A percentile compares a stretch with the other conserved stretches of the same genome.
Evolutionary conservation across 2,797 vertebrate species (phyloP).

Genomic region (Typhlichthys eigenmanni): DNA sequence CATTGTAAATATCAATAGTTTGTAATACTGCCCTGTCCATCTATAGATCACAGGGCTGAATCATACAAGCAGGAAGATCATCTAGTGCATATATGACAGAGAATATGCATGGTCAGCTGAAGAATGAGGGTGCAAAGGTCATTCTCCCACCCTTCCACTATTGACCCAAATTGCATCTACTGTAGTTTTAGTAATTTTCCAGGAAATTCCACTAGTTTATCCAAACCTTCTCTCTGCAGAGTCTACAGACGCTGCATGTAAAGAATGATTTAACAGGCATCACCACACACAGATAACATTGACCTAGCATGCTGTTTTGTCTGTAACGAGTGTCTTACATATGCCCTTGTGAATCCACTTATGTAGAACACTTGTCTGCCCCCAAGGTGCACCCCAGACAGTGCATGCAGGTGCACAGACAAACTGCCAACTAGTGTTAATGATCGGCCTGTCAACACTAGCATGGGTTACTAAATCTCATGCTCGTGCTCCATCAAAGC

Average conservation of each 20-base stretch:
- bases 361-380: conserved; percentile 70
- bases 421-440: conserved; percentile 72
- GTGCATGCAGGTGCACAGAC: conserved; percentile 50
- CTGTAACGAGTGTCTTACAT: conserved; percentile 61
- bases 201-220: conserved; percentile 70
- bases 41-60: conserved; percentile 74
- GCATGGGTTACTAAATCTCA: conserved; percentile 73
- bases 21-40: conserved; percentile 81
- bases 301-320: conserved; percentile 33
- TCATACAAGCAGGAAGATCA: conserved; percentile 79
- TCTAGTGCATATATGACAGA: conserved; percentile 48
- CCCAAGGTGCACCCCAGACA: conserved; percentile 49
- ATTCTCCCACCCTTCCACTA: conserved; percentile 65
- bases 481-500: conserved; percentile 66
- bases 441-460: conserved; percentile 67
- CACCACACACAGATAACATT: conserved; percentile 37
- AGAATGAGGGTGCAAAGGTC: conserved; percentile 52
- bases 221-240: conserved; percentile 53
- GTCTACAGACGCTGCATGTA: conserved; percentile 36
- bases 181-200: conserved; percentile 79
- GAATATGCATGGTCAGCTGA: conserved; percentile 29
- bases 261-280: conserved; percentile 40
- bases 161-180: conserved; percentile 78
- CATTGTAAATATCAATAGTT: conserved; percentile 73
- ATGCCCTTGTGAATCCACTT: conserved; percentile 65